Conservation (phyloP, 2,888 invertebrate genomes). For the Chaetogeoica ovagalla region DNA sequence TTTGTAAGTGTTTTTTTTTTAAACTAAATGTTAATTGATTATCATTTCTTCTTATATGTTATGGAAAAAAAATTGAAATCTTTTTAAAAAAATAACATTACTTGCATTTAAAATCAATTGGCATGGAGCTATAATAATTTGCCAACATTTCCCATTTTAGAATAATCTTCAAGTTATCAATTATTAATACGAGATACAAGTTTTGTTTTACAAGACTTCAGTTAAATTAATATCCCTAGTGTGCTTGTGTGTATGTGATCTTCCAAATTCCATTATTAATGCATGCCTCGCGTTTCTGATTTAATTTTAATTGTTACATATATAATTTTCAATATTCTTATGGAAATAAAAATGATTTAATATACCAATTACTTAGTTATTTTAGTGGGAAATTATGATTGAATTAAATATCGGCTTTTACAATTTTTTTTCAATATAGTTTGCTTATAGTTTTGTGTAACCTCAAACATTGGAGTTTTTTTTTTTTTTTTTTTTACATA, state of each 20-base stretch:
- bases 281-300: slow-evolving; percentile 22
- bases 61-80: slow-evolving; percentile 9
- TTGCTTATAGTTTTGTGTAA: neutral
- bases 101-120: slow-evolving; percentile 5
- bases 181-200: slow-evolving; percentile 3
- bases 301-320: slow-evolving; percentile 1
- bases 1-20: slow-evolving; percentile 5
- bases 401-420: slow-evolving; percentile 6
- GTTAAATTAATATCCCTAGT: slow-evolving; percentile 1
- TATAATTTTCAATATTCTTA: slow-evolving; percentile 22
- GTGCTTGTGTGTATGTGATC: slow-evolving; percentile 8
- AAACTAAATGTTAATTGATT: neutral
- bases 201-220: slow-evolving; percentile 4
- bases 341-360: slow-evolving; percentile 20
- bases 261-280: slow-evolving; percentile 13
- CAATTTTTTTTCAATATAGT: neutral
- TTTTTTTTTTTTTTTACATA: slow-evolving; percentile 34
- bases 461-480: neutral
- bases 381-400: slow-evolving; percentile 28
- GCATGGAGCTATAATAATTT: slow-evolving; percentile 7
- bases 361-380: neutral
- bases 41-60: slow-evolving; percentile 21
- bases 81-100: neutral
- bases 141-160: neutral
- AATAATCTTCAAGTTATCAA: neutral